These are phyloP conservation scores for Irena cyanogastra DNA, from an alignment of 2,113 vertebrate genomes.

Conservation along the genomic window DNA sequence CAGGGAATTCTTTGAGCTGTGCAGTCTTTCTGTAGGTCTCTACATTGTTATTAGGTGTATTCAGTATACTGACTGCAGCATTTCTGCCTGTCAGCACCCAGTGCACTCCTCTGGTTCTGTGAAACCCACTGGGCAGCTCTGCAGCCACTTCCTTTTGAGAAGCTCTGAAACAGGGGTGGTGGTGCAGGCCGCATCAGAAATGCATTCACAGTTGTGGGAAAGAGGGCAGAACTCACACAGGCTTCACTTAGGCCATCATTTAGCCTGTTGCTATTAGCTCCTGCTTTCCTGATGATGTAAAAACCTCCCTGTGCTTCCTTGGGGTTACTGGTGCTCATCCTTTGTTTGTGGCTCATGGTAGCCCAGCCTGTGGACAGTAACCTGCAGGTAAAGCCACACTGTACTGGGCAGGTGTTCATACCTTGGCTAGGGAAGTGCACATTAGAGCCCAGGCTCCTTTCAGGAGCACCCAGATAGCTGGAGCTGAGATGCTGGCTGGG, in stretches of 20 bases:
- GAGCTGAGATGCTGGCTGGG: not conserved
- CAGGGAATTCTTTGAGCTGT: not conserved
- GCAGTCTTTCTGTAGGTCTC: not conserved
- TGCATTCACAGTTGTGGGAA: not conserved
- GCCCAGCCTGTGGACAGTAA: not conserved
- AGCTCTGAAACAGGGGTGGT: not conserved
- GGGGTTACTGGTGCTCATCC: not conserved
- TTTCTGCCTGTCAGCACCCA: not conserved
- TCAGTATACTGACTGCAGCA: rapidly evolving
- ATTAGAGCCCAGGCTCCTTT: not conserved
- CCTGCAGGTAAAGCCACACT: not conserved
- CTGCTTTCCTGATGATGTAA: not conserved
- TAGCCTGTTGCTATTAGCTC: not conserved
- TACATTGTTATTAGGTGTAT: not conserved
- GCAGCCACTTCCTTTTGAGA: not conserved
- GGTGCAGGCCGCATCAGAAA: not conserved
- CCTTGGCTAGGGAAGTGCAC: not conserved
- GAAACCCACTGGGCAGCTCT: not conserved
- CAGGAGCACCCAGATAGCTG: not conserved
- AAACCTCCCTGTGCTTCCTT: not conserved
- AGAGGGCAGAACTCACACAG: not conserved
- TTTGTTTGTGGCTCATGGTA: not conserved
- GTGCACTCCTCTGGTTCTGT: not conserved
- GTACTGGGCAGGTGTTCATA: not conserved
- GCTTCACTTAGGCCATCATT: not conserved